phyloP scores from a whole-genome alignment of 2,888 invertebrate species.

The Leucoma salicis region DNA sequence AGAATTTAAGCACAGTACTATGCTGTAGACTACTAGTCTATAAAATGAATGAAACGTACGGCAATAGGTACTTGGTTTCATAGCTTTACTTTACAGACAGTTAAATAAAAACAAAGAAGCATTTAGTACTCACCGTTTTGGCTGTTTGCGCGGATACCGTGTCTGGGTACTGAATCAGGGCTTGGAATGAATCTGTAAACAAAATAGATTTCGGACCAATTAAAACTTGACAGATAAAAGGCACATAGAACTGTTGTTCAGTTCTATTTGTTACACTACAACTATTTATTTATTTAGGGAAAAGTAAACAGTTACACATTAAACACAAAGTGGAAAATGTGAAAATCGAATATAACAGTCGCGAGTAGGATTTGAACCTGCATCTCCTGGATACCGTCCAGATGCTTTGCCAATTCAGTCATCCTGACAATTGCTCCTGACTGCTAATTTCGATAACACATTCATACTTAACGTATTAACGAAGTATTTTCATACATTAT shows the following conservation, averaged over 20 bases:
- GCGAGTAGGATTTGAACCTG: too few relatives aligned
- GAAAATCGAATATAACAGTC: too few relatives aligned
- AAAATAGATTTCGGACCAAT: constrained; percentile 39
- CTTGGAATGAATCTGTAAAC: constrained; percentile 96
- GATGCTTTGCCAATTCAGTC: too few relatives aligned
- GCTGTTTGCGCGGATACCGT: constrained; percentile 98
- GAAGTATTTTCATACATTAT: too few relatives aligned
- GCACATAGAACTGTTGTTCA: too few relatives aligned
- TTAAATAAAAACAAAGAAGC: constrained; percentile 72
- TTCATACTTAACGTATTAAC: too few relatives aligned
- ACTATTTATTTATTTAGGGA: not conserved
- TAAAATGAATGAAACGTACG: constrained; percentile 75
- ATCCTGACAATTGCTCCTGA: too few relatives aligned
- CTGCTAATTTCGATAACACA: too few relatives aligned
- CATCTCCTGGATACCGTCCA: too few relatives aligned
- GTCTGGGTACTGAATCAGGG: constrained; percentile 99
- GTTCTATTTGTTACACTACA: not conserved
- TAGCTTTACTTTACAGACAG: constrained; percentile 67
- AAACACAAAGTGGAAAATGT: too few relatives aligned
- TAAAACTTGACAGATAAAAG: constrained; percentile 25
- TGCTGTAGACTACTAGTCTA: constrained; percentile 68
- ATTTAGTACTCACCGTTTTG: constrained; percentile 89
- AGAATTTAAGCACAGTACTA: too few relatives aligned
- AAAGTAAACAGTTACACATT: too few relatives aligned
- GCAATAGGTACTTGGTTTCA: constrained; percentile 76